Base-by-base conservation (phyloP, 2,888 invertebrate genomes). In the Tyria jacobaeae region DNA sequence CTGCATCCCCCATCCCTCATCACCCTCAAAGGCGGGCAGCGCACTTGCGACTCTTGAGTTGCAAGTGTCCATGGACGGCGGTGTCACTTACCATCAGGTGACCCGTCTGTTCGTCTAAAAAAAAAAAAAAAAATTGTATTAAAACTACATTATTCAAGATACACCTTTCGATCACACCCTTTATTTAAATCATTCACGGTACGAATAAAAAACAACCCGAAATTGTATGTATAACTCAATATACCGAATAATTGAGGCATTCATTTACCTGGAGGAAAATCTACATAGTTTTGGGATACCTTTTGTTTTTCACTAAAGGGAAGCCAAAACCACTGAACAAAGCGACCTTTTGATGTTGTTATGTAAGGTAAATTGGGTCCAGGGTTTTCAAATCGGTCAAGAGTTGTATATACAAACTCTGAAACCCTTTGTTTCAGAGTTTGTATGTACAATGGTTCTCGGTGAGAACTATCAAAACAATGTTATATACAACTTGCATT, bases 151-250 rank as follows among this genome's bases (percentile, higher is more conserved):
- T n/a, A n/a, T n/a, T n/a, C n/a, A n/a, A n/a, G n/a, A n/a, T n/a
- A n/a, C n/a, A n/a, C n/a, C n/a, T n/a, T n/a, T 37, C 12, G 12
- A 35, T 14, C 12, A 35, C 14, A 1, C 12, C 35, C n/a, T n/a
- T n/a, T n/a, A n/a, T 35, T 31, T 6, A 35, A 35, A 14, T 12
- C 14, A 12, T 14, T 10, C 4, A 15, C 15, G 15, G 9, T 51
- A 34, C 50, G 21, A 51, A 51, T 51, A 34, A 51, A 51, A 34
- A 51, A 17, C 6, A 35, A 24, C 35, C 35, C n/a, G 2, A 35
- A 51, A 35, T 53, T 53, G 37, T 25, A 37, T 37, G 25, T 57
- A 31, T 57, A 58, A 50, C 51, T 50, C 39, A 41, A 41, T 54
- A 54, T 7, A 41, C 14, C 27, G 27, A 17, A 17, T 41, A 54